Evolutionary conservation across 2,888 invertebrate species (phyloP), one percentile per base, ranked within the genome.

Genomic region (Furcula furcula): DNA sequence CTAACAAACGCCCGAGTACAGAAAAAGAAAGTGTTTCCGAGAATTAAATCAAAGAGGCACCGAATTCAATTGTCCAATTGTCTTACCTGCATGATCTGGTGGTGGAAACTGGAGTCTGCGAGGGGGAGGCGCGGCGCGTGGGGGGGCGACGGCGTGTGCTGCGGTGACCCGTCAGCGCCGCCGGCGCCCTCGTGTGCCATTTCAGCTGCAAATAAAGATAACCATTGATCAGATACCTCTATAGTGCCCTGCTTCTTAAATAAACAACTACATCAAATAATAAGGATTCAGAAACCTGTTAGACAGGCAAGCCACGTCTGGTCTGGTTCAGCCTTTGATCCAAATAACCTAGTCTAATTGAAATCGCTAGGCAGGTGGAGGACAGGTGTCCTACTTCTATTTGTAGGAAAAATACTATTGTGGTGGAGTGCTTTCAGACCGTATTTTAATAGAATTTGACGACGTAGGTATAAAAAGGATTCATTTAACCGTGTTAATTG

Each of bases 21-120:
- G n/a, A n/a, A n/a, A n/a, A n/a, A n/a, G n/a, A n/a, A n/a, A n/a
- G n/a, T n/a, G n/a, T n/a, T n/a, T n/a, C n/a, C n/a, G n/a, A n/a
- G n/a, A n/a, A n/a, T n/a, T n/a, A n/a, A n/a, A n/a, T n/a, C n/a
- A n/a, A n/a, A n/a, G n/a, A n/a, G n/a, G n/a, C n/a, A n/a, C n/a
- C n/a, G n/a, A n/a, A n/a, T n/a, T n/a, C n/a, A n/a, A n/a, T n/a
- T n/a, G n/a, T n/a, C n/a, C n/a, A n/a, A n/a, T n/a, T n/a, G n/a
- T n/a, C 45, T 79, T 71, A 92, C 92, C 91, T 92, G 91, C 81
- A 92, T 85, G 66, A 93, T 92, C 79, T 92, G 93, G 55, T 93
- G 92, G 62, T 93, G 93, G 69, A 93, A 90, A 66, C 90, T 90
- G 72, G 90, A 86, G 62, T 91, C 93, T 45, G 91, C 90, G 41